Evolutionary conservation across 30 jellyfish, hydroid and myxozoan species (phyloP).

Genomic region (Aurelia coerulea): DNA sequence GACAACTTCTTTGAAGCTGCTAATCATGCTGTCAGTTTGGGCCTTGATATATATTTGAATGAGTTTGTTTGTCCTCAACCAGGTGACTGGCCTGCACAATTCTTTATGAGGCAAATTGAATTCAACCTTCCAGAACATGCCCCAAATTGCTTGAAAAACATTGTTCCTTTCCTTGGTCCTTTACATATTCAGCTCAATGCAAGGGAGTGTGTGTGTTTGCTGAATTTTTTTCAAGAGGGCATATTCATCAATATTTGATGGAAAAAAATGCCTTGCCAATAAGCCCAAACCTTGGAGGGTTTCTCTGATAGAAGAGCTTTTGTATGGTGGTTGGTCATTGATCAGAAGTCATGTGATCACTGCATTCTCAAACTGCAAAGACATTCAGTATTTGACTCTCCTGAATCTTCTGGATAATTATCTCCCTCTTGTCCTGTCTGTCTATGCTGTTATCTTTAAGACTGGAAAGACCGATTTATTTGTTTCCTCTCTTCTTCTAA

Average conservation of each 20-base stretch:
- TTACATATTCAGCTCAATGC: constrained; percentile 32
- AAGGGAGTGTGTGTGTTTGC: constrained; percentile 9
- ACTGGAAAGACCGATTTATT: constrained; percentile 1
- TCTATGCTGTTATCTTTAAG: constrained; percentile 25
- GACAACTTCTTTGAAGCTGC: constrained; percentile 22
- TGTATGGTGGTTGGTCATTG: constrained; percentile 38
- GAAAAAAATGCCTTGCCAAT: constrained; percentile 20
- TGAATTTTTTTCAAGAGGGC: constrained; percentile 12
- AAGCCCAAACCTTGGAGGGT: constrained; percentile 37
- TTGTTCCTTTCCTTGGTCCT: constrained; percentile 26
- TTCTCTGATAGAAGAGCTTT: constrained; percentile 21
- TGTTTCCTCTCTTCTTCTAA: constrained; percentile 5
- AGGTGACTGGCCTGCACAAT: constrained; percentile 35
- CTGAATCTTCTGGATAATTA: constrained; percentile 31
- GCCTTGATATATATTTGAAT: constrained; percentile 9
- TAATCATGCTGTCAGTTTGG: constrained; percentile 21
- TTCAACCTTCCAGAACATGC: constrained; percentile 1
- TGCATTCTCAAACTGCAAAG: constrained; percentile 24
- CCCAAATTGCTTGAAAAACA: constrained; percentile 5
- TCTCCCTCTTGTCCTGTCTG: constrained; percentile 19
- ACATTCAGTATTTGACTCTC: constrained; percentile 17
- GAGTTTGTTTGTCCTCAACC: constrained; percentile 36
- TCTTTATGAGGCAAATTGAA: constrained; percentile 33
- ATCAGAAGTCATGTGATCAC: constrained; percentile 3
- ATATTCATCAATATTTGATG: constrained; percentile 13